Base-by-base conservation (phyloP, 2,113 vertebrate genomes). In the Peromyscus polionotus region DNA sequence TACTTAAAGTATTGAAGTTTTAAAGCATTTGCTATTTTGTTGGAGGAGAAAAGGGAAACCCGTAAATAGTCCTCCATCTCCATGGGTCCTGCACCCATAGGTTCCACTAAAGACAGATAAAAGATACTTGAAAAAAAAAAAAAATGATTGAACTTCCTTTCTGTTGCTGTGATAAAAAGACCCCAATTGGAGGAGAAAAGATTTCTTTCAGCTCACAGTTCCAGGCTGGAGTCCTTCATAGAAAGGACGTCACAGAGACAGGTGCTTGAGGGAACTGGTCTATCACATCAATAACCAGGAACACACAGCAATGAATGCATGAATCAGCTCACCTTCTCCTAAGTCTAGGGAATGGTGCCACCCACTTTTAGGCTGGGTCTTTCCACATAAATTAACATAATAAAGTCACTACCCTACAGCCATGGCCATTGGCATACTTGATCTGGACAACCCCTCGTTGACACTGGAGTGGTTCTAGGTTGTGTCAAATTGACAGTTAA, bases 1-100 rank as follows among this genome's bases (percentile, higher is more conserved):
- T 85, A 88, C 48, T 57, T 95, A 45, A 79, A 89, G 67, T 91
- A 6, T 83, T 94, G 89, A 87, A 92, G n/a, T 7, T 72, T 24
- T 85, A 92, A 88, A 75, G n/a, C 7, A 87, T 28, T 72, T 96
- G 24, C 12, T 26, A 83, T 90, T 92, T 87, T 97, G 79, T 65
- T 22, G 6, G 87, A 83, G 48, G 6, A 10, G 12, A 42, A 31
- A 84, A 94, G 72, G 87, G 20, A 81, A 97, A 90, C 88, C 54
- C 14, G 73, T 59, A 59, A 90, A 42, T 45, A 73, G 54, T 28
- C 16, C 22, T 92, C 33, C 42, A 65, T 61, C 45, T 81, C 45
- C 28, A 61, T 70, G 24, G 33, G 39, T 63, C 79, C 45, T 87
- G 7, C 6, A 59, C 59, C n/a, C 14, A 51, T 20, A 39, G 57